phyloP scores from a whole-genome alignment of 2,888 invertebrate genomes.

The Idaea aversata region DNA sequence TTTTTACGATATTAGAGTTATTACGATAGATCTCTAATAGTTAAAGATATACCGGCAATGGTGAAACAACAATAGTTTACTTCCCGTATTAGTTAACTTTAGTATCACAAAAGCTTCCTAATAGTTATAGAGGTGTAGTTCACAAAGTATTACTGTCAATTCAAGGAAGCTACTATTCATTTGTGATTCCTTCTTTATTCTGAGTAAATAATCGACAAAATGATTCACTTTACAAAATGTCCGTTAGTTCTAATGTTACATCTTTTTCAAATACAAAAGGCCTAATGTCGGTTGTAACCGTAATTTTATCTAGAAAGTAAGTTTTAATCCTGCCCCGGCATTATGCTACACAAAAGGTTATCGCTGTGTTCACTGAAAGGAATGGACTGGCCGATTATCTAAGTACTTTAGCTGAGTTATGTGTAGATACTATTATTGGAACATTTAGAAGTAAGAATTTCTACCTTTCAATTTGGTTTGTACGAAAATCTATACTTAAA shows the following conservation, averaged over 20 bases:
- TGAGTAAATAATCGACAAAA: not conserved
- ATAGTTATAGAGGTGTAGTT: no score
- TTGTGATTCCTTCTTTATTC: not conserved
- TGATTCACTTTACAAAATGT: not conserved
- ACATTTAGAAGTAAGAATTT: not conserved
- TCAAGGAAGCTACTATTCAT: not conserved
- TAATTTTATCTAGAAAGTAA: conserved; percentile 1
- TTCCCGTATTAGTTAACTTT: no score
- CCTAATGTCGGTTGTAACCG: not conserved
- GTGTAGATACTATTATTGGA: not conserved
- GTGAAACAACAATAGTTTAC: no score
- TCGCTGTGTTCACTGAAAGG: conserved; percentile 12
- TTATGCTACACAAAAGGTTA: conserved; percentile 17
- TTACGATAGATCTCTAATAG: no score
- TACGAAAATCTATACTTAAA: not conserved
- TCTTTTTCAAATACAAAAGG: not conserved
- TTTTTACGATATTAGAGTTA: no score
- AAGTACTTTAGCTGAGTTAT: conserved; percentile 12
- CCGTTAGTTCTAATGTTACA: not conserved
- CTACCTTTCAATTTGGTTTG: not conserved
- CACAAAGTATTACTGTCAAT: not conserved
- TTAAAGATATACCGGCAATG: no score
- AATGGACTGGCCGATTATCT: conserved; percentile 18
- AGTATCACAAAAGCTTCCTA: no score
- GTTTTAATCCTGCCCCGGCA: not conserved